phyloP scores from a whole-genome alignment of 2,113 vertebrate genomes.

The Vidua chalybeata region DNA sequence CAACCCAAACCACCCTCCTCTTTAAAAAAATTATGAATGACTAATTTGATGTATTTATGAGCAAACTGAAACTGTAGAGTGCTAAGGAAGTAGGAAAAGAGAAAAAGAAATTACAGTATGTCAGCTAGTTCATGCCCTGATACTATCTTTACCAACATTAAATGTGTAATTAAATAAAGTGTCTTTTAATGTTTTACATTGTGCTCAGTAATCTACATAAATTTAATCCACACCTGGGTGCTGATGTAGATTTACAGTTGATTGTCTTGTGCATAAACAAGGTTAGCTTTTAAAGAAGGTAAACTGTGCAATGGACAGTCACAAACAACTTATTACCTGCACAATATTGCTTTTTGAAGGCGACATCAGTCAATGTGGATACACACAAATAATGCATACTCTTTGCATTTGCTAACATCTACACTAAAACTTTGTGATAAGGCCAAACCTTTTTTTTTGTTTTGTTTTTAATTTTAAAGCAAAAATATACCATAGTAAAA shows the following conservation, averaged over 20 bases:
- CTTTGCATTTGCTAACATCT: constrained; percentile 78
- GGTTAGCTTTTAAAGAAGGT: constrained; percentile 71
- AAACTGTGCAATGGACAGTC: constrained; percentile 79
- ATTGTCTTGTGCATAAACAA: constrained; percentile 84
- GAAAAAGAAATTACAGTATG: constrained; percentile 42
- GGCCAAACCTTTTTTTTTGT: constrained; percentile 76
- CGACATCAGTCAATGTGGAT: constrained; percentile 74
- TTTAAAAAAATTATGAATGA: constrained; percentile 17
- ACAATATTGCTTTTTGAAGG: constrained; percentile 79
- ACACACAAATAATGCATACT: constrained; percentile 74
- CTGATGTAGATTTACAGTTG: constrained; percentile 73
- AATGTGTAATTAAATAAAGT: constrained; percentile 69
- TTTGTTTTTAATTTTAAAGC: constrained; percentile 72
- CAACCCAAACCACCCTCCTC: constrained; percentile 23
- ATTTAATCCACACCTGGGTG: constrained; percentile 62
- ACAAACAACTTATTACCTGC: constrained; percentile 77
- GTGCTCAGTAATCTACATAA: constrained; percentile 75
- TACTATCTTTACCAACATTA: constrained; percentile 35
- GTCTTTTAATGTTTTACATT: constrained; percentile 69
- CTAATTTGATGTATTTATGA: constrained; percentile 59
- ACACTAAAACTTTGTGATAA: constrained; percentile 78
- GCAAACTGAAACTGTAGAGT: constrained; percentile 53
- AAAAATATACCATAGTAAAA: constrained; percentile 77
- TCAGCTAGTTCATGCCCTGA: constrained; percentile 67
- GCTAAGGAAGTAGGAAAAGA: constrained; percentile 40